Conservation (phyloP, 2,113 vertebrate genomes). For the Lichenostomus cassidix region DNA sequence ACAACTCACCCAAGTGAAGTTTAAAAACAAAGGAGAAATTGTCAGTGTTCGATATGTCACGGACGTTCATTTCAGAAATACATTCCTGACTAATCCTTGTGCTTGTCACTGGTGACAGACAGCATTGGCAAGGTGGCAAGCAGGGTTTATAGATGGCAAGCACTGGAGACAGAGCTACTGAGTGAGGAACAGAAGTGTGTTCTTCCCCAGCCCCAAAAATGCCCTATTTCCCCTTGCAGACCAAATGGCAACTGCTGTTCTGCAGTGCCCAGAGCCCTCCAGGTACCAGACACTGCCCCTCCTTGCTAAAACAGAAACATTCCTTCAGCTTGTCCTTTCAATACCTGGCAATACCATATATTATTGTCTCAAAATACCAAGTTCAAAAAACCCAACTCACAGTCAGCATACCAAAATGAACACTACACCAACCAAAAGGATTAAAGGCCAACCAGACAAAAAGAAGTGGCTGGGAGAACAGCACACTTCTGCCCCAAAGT, state of each 20-base stretch:
- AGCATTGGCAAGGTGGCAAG: not conserved
- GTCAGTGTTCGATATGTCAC: not conserved
- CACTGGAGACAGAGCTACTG: not conserved
- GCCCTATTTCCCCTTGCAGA: not conserved
- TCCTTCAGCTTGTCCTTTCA: not conserved
- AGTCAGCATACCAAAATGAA: not conserved
- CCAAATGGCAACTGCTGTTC: not conserved
- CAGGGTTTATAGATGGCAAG: not conserved
- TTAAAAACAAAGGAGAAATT: not conserved
- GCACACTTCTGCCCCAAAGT: not conserved
- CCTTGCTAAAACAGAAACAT: not conserved
- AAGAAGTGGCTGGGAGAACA: not conserved
- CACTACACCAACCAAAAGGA: not conserved
- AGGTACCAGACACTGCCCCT: not conserved
- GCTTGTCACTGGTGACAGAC: not conserved
- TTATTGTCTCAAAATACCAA: not conserved
- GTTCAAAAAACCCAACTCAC: fast-evolving
- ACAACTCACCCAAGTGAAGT: not conserved
- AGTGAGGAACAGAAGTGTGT: not conserved
- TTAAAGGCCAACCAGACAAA: not conserved
- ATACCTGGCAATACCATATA: not conserved
- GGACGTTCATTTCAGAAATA: not conserved
- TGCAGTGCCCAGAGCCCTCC: not conserved
- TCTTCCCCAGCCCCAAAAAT: not conserved
- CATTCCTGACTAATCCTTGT: not conserved